phyloP scores from a whole-genome alignment of 2,113 vertebrate genomes.

The Isichthys henryi region DNA sequence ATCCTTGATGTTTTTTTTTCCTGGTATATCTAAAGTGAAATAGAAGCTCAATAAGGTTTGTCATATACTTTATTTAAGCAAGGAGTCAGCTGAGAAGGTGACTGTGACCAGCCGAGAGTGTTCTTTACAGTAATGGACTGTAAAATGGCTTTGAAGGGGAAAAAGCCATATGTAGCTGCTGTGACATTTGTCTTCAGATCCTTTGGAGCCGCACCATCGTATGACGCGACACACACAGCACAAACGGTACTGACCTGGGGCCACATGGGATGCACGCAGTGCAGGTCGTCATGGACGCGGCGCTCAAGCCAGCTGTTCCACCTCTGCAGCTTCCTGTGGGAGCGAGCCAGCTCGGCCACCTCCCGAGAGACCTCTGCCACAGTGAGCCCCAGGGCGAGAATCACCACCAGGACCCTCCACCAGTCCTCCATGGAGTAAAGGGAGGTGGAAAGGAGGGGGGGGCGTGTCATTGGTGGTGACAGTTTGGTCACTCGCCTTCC shows the following conservation, averaged over 20 bases:
- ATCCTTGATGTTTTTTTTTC: background rate
- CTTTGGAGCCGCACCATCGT: background rate
- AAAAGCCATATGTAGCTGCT: background rate
- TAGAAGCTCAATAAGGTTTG: background rate
- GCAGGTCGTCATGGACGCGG: conserved; percentile 43
- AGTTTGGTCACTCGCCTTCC: background rate
- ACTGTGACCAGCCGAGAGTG: background rate
- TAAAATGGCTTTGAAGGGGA: background rate
- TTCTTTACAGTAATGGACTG: background rate
- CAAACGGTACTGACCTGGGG: conserved; percentile 42
- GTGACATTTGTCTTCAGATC: background rate
- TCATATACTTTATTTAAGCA: background rate
- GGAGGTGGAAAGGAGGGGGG: background rate
- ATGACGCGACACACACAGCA: background rate
- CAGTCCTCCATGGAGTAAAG: conserved; percentile 46
- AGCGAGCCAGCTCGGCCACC: conserved; percentile 44
- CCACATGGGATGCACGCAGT: conserved; percentile 56
- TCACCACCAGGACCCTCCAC: conserved; percentile 49
- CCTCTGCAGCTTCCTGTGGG: conserved; percentile 36
- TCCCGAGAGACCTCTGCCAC: conserved; percentile 48
- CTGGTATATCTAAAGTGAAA: background rate
- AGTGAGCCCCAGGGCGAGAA: conserved; percentile 44
- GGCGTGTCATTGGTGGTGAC: background rate
- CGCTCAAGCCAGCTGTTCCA: conserved; percentile 39
- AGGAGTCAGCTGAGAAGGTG: background rate